phyloP scores from a whole-genome alignment of 2,888 invertebrate species.

The Aspidiotus destructor region DNA sequence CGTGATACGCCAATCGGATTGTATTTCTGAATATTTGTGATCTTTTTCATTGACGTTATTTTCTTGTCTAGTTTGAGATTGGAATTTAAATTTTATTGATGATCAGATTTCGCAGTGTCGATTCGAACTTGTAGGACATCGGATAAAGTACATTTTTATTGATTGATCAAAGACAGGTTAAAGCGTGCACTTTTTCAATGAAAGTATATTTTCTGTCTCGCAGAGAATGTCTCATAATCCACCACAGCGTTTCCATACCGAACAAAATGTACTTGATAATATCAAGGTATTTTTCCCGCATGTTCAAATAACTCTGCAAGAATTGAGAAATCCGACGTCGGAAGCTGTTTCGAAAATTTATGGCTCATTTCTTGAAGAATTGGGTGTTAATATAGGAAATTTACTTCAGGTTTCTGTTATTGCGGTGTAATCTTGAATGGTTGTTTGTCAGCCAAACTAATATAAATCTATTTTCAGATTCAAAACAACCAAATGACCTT shows the following conservation, averaged over 20 bases:
- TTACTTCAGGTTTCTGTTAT: conserved; percentile 1
- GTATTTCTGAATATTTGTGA: too few relatives aligned
- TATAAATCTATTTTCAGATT: conserved; percentile 16
- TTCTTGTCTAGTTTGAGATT: too few relatives aligned
- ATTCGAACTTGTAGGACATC: too few relatives aligned
- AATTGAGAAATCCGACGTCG: conserved; percentile 26
- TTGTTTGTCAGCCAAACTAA: not conserved
- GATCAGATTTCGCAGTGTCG: too few relatives aligned
- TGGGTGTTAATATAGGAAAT: conserved; percentile 17
- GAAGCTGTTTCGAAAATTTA: conserved; percentile 16
- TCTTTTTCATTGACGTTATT: too few relatives aligned
- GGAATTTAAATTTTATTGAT: too few relatives aligned
- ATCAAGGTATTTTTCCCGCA: conserved; percentile 22
- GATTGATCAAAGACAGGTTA: too few relatives aligned
- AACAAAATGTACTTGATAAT: conserved; percentile 18
- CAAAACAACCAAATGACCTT: conserved; percentile 28
- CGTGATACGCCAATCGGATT: too few relatives aligned
- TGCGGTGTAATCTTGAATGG: not conserved
- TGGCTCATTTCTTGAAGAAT: conserved; percentile 19
- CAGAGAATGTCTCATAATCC: too few relatives aligned
- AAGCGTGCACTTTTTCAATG: too few relatives aligned
- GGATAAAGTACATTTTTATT: too few relatives aligned
- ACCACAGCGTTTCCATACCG: not conserved
- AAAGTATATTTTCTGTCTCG: too few relatives aligned
- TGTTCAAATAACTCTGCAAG: conserved; percentile 9